Evolutionary conservation across 2,113 vertebrate genomes (phyloP).

Genomic region (Sorex fumeus): DNA sequence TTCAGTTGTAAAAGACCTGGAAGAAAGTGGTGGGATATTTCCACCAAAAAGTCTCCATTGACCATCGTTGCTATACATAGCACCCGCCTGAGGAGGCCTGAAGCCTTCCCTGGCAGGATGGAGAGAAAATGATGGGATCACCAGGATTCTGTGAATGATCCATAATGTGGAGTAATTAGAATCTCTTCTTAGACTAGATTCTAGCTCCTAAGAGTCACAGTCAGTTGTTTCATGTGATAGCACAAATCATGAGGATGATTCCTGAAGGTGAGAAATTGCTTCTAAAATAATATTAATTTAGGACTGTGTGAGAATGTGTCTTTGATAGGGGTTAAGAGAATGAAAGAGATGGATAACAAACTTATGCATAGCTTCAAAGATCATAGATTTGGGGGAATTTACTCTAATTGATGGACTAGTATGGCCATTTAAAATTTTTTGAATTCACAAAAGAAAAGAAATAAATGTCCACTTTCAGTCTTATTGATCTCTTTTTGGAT

Average conservation of each 20-base stretch:
- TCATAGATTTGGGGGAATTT: background rate
- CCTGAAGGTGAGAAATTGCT: background rate
- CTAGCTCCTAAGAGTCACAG: background rate
- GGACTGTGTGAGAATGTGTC: background rate
- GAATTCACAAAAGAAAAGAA: background rate
- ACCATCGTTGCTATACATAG: background rate
- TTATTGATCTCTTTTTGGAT: constrained; percentile 43
- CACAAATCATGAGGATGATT: background rate
- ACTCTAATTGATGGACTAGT: background rate
- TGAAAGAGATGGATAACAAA: background rate
- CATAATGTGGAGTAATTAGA: constrained; percentile 71
- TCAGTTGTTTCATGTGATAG: background rate
- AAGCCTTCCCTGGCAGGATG: background rate
- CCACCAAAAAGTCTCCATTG: background rate
- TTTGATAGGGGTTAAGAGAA: background rate
- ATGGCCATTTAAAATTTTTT: background rate
- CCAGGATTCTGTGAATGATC: constrained; percentile 20
- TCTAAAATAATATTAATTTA: background rate
- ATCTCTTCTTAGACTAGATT: constrained; percentile 28
- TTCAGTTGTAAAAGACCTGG: constrained; percentile 13
- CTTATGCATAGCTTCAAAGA: background rate
- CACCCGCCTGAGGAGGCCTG: background rate
- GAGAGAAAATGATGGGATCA: background rate
- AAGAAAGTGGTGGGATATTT: background rate
- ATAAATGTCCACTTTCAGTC: background rate